Evolutionary conservation across 2,113 vertebrate species (phyloP).

Genomic region (Psilopsiagon aurifrons): DNA sequence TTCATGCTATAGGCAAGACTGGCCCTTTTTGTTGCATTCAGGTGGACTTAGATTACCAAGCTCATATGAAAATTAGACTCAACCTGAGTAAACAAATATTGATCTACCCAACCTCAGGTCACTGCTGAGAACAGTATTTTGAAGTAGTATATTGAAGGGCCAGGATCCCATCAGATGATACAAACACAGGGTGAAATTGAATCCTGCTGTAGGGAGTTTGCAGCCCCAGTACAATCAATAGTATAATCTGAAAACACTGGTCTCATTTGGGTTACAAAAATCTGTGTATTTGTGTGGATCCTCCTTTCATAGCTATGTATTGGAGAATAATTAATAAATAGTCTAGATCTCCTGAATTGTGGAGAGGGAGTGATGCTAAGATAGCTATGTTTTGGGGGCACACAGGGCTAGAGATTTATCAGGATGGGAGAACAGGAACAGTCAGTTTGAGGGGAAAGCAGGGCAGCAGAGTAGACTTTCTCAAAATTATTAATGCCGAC

Average conservation of each 20-base stretch:
- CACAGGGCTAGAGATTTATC: fast-evolving
- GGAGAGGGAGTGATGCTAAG: neutral
- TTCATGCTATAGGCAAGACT: neutral
- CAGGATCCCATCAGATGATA: neutral
- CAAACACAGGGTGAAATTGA: neutral
- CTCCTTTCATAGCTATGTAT: neutral
- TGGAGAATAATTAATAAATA: neutral
- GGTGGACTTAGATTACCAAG: neutral
- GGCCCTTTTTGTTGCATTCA: neutral
- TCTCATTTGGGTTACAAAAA: neutral
- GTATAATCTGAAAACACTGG: neutral
- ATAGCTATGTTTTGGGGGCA: neutral
- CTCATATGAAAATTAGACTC: neutral
- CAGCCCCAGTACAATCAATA: conserved; percentile 2
- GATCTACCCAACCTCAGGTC: conserved; percentile 21
- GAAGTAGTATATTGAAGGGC: neutral
- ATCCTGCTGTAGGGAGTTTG: neutral
- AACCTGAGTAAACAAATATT: conserved; percentile 30
- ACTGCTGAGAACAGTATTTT: neutral
- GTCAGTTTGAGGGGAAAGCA: neutral
- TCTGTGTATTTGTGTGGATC: neutral
- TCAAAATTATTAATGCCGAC: fast-evolving
- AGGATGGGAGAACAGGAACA: neutral
- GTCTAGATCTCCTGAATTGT: neutral
- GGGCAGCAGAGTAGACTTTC: neutral